Base-by-base conservation (phyloP, 2,113 vertebrate genomes). In the Macquaria australasica region DNA sequence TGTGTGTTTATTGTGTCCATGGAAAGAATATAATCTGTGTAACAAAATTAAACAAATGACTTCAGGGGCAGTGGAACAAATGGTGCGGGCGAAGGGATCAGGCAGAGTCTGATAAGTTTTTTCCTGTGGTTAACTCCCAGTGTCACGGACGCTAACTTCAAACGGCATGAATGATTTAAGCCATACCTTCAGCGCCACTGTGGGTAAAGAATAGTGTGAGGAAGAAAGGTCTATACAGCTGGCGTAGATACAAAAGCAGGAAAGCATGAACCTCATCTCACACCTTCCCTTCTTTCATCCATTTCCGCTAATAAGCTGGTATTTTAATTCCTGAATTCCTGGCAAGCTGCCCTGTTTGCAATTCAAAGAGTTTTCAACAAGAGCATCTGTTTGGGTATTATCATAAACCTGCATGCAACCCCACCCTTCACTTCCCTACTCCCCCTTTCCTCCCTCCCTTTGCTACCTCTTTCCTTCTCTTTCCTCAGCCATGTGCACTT, bases 351-450 rank as follows among this genome's bases (percentile, higher is more conserved):
- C 85, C 85, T 79, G 75, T 63, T 83, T 73, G 77, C 70, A 85
- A 93, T 92, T 93, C 89, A 94, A 92, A 95, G 86, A 90, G 83
- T 93, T 95, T 89, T 89, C 88, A 94, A 92, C 91, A 92, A 89
- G 92, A 93, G 92, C 89, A 91, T 95, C 91, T 93, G 94, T 94
- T 95, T 92, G 87, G 91, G 81, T 95, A 93, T 94, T 95, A 94
- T 92, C 89, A 92, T 89, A 94, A 96, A 94, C 89, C 93, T 92
- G 83, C 88, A 80, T 88, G 83, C 87, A 70, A 79, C 87, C 74
- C 82, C 81, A 87, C 90, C 92, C 76, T 70, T 73, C 78, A 66
- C 81, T 85, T 82, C 69, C 50, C 73, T 15, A 20, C 83, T 72
- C 45, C 74, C 77, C 72, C 62, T 37, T 50, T 45, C 67, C 74